Base-by-base conservation (phyloP, 2,113 vertebrate genomes). In the Oreamnos americanus region DNA sequence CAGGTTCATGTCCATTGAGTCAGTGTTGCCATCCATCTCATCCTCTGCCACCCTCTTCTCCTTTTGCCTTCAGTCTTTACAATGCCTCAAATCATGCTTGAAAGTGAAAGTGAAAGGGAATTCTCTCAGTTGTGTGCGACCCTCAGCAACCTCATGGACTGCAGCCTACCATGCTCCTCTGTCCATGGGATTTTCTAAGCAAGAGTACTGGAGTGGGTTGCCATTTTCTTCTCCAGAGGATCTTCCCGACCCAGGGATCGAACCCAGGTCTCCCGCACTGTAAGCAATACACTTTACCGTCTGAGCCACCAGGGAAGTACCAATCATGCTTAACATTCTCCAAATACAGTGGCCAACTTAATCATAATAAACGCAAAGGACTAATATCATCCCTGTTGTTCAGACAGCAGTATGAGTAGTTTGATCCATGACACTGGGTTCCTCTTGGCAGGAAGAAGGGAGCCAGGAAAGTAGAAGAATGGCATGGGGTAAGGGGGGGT, bases 401-500 rank as follows among this genome's bases (percentile, higher is more conserved):
- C 8, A 78, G 7, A 74, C 53, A 87, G 43, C 33, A 21, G 15
- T 3, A 12, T 19, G 17, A 87, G 0, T 51, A 16, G 62, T 62
- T 79, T 96, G 23, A 26, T 47, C 19, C 30, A 15, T 6, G 36
- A 3, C 4, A 55, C 12, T 51, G 49, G 43, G 9, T 3, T 28
- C 3, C 11, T 33, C 25, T 62, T 91, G 17, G 15, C n/a, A n/a
- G 67, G 49, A 28, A 17, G 3, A 43, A 53, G 5, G 5, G 5
- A 60, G 1, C 26, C 7, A 6, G 6, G n/a, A 67, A 13, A 57
- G 23, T 4, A 67, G 30, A 23, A 55, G 3, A 21, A 6, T 1
- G 19, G 1, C 17, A 2, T 19, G 16, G 60, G 25, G 17, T 23
- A 2, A 0, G 1, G 1, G 2, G 33, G 30, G 9, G 30, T 43